Evolutionary conservation across 1,140 invertebrate genomes (phyloP), one percentile per base, ranked within the genome.

Genomic region (Contarinia nasturtii): DNA sequence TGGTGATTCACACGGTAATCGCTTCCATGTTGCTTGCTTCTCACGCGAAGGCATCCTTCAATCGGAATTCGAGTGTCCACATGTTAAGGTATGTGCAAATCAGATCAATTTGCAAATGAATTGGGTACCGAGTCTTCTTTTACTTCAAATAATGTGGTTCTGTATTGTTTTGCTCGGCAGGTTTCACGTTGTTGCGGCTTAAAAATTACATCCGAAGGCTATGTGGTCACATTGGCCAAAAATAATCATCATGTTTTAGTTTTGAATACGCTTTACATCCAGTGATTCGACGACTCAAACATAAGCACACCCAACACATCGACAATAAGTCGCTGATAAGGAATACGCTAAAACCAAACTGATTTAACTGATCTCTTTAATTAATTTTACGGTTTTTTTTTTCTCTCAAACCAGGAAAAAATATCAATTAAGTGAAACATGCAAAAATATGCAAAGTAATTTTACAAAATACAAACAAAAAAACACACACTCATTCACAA

Each of bases 211-310:
- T 87, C 85, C 5, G 89, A 94, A 71, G 92, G 91, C 47, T 92
- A 91, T 68, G 82, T 97, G 51, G 89, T 97, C 53, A 97, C 92
- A 46, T 69, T 97, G 64, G 92, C 92, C 57, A 95, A 96, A 72
- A 96, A 95, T 73, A 96, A 96, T 73, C 91, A 96, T 69, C 89
- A 95, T 68, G 90, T 96, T 54, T 77, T 96, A 62, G 85, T 96
- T 56, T 74, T 97, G 57, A 91, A 95, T 71, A 94, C 89, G 38
- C 76, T 93, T 55, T 92, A 90, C 71, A 88, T 93, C 72, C 75
- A 83, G 64, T 86, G 78, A 81, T 64, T 60, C 55, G 56, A 59
- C 56, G 62, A 58, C 49, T 27, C 27, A 27, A 27, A 27, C 27
- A 27, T 10, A 27, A 27, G 27, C 27, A 27, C 27, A 27, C 27